Base-by-base conservation (phyloP, 2,113 vertebrate species). In the Chaenocephalus aceratus region DNA sequence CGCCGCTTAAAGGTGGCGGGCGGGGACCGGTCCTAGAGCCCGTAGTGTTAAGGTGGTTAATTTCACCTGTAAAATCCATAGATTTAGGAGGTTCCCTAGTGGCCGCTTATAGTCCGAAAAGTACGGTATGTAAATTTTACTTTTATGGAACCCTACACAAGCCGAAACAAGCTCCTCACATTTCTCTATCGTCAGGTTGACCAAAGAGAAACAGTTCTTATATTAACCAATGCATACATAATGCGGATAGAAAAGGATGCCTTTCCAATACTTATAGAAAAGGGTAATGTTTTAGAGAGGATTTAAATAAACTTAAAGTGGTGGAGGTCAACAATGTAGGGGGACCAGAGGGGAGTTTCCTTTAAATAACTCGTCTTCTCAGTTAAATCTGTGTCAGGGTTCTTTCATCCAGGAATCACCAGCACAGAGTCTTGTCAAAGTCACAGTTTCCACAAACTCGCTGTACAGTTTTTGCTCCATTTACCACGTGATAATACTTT, bases 371-470 rank as follows among this genome's bases (percentile, higher is more conserved):
- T 67, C 57, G 65, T 77, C 58, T 54, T 51, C 63, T 80, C 49
- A 10, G 14, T 72, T 26, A 77, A 34, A 61, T 53, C 70, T 26
- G 54, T 72, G 77, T 75, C 77, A 26, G 9, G 65, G 79, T 63
- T 16, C 66, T 80, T 58, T 83, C 80, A 45, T 75, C 75, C 66
- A 90, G 70, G 70, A 36, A 79, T 73, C 77, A 41, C 83, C 80
- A 72, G 73, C 72, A 72, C 75, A 77, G 80, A 76, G 62, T 86
- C 82, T 75, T 30, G 36, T 75, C 53, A 6, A 77, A 83, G 69
- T 89, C 83, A 68, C 58, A 75, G 73, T 84, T 84, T 78, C 78
- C 77, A 86, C 80, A 86, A 72, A 83, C 82, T 88, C 70, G 30
- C 79, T 80, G 85, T 81, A 80, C 79, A 82, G 64, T 72, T 86